Percentiles rank a stretch among this genome's conserved stretches.
phyloP scores from a whole-genome alignment of 2,113 vertebrate species.

The Upupa epops region DNA sequence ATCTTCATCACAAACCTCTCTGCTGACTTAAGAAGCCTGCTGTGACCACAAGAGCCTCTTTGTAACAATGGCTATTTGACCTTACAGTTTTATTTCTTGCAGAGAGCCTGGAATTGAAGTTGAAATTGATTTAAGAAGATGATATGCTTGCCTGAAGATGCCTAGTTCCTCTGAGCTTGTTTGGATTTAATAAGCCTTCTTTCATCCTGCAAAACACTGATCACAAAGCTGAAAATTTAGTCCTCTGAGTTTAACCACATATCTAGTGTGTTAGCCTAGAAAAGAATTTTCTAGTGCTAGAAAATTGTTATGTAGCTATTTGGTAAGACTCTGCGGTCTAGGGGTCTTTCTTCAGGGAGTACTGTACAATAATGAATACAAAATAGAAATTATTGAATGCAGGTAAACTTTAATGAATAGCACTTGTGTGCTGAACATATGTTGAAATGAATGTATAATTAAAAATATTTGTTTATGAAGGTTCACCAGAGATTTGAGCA shows the following conservation, averaged over 20 bases:
- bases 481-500: conserved; percentile 50
- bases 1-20: background rate
- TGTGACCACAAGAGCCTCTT: background rate
- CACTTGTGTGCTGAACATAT: conserved; percentile 32
- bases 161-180: background rate
- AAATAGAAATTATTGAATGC: conserved; percentile 38
- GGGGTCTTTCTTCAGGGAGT: background rate
- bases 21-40: background rate
- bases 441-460: conserved; percentile 66
- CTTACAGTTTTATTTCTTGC: background rate
- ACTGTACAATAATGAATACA: conserved; percentile 12
- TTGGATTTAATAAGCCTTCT: background rate
- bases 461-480: conserved; percentile 36
- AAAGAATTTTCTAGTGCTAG: conserved; percentile 15
- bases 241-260: background rate
- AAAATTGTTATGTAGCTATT: background rate
- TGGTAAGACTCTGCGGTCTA: background rate
- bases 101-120: background rate
- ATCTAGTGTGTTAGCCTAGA: background rate
- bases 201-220: background rate
- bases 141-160: background rate
- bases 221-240: background rate
- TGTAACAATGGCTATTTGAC: background rate
- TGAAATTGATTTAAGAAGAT: background rate
- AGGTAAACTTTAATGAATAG: conserved; percentile 64